Percentiles rank a stretch among this genome's conserved stretches.
These are phyloP conservation scores for Isichthys henryi DNA, from an alignment of 2,113 vertebrate genomes.

Conservation along the genomic window DNA sequence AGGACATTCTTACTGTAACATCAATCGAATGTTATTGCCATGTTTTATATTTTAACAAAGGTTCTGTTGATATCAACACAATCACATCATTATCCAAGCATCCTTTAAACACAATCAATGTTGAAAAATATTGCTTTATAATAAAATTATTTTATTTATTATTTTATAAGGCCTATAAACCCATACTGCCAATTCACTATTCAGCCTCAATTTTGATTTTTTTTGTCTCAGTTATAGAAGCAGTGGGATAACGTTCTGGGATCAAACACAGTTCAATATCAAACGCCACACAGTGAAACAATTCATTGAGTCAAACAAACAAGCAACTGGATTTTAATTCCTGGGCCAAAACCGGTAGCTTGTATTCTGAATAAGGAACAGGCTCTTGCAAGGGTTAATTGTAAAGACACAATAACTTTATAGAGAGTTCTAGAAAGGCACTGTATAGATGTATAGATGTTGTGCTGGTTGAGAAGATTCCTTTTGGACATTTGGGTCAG, in stretches of 20 bases:
- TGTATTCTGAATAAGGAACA: not conserved
- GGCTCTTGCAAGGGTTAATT: not conserved
- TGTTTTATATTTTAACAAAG: not conserved
- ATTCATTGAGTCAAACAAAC: not conserved
- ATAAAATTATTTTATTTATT: not conserved
- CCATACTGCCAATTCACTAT: not conserved
- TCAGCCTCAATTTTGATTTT: not conserved
- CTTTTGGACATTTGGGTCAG: not conserved
- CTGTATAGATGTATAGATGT: not conserved
- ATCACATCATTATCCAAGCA: not conserved
- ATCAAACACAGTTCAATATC: not conserved
- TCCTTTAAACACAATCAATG: not conserved
- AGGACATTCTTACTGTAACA: not conserved
- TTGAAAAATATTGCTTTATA: not conserved
- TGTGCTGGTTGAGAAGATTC: not conserved
- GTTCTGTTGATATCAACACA: not conserved
- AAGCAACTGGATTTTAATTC: not conserved
- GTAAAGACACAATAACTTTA: constrained; percentile 24
- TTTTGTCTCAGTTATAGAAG: not conserved
- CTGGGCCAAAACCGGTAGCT: not conserved
- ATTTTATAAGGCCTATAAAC: not conserved
- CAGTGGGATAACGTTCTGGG: not conserved
- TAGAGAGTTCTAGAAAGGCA: constrained; percentile 35
- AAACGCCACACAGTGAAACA: not conserved
- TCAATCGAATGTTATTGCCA: not conserved